Evolutionary conservation across 2,113 vertebrate genomes (phyloP), one percentile per base, ranked within the genome.

Genomic region (Machaerirhynchus nigripectus): DNA sequence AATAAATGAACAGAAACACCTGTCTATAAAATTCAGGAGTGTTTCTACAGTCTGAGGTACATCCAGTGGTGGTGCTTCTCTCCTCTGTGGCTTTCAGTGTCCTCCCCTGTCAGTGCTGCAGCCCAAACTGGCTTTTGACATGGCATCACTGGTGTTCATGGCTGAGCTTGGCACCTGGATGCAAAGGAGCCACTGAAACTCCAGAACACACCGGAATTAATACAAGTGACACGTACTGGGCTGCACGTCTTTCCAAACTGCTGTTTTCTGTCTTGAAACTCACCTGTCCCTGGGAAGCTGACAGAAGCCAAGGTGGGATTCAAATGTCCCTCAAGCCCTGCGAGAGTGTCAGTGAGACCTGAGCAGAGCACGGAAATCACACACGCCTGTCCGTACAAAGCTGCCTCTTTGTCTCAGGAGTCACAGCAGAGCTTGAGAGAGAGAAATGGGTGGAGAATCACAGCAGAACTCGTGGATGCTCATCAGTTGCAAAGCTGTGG

Each of bases 1-100:
- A 68, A 70, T 37, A 47, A 90, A 85, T 74, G 74, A 77, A 77
- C 27, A 90, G 71, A 80, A 87, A 74, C 76, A 86, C 42, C 44
- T 84, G 57, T 13, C 79, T 70, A 15, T 90, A 90, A 88, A 87
- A 79, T 65, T n/a, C 30, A 63, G 37, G 31, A 11, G 37, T 15
- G 35, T 69, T 87, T 87, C 74, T 53, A 12, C 50, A 35, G 31
- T 40, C 30, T 56, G 81, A 85, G 49, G 13, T 13, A 20, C 5
- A 13, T 76, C 64, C 83, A 71, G n/a, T 11, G 39, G 7, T 50
- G 82, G 15, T 20, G 7, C 42, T 88, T 53, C 1, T 1, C 52
- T 78, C 4, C 1, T 49, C 39, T 63, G 63, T 68, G 69, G 24
- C 40, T 79, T 65, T 42, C 47, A 46, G 21, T 2, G 2, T 59